Base-by-base conservation (phyloP, 2,888 invertebrate species). In the Eupeodes luniger region DNA sequence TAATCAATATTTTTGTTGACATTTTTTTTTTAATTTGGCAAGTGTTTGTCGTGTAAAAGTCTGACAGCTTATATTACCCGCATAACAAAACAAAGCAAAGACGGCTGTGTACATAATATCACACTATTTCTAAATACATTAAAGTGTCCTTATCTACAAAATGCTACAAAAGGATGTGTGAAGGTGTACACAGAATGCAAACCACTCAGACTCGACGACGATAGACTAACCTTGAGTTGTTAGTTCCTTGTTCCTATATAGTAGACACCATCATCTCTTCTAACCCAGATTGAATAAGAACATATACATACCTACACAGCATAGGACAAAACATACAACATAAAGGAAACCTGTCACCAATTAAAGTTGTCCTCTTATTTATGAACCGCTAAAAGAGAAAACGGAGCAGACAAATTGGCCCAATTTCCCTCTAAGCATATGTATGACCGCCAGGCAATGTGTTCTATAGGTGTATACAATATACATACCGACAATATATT, bases 391-490 rank as follows among this genome's bases (percentile, higher is more conserved):
- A 74, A 78, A 88, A 78, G 79, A 81, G 62, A 88, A 77, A 88
- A 85, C 77, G 78, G 74, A 85, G 81, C 88, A 89, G 85, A 89
- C 88, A 85, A 89, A 89, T 89, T 89, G 89, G 67, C 85, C 88
- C 85, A 89, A 89, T 89, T 89, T 85, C 75, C 72, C 85, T 62
- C 62, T 27, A 69, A 87, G 61, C 70, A 75, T 59, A 79, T 59
- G 47, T 79, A 74, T 70, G 69, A 51, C 69, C 78, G 83, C 10
- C 75, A 72, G 51, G 75, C 75, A 74, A 12, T 11, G 59, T 53
- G 10, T 19, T 19, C 19, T 19, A 19, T 19, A 19, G 19, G 19
- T 19, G 19, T 19, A 19, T 19, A 1, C 19, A 19, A 1, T 19
- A 19, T 19, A 1, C 19, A 12, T 62, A 7, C 10, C 40, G 10